Evolutionary conservation across 2,113 vertebrate genomes (phyloP).

Genomic region (Falco punctatus): DNA sequence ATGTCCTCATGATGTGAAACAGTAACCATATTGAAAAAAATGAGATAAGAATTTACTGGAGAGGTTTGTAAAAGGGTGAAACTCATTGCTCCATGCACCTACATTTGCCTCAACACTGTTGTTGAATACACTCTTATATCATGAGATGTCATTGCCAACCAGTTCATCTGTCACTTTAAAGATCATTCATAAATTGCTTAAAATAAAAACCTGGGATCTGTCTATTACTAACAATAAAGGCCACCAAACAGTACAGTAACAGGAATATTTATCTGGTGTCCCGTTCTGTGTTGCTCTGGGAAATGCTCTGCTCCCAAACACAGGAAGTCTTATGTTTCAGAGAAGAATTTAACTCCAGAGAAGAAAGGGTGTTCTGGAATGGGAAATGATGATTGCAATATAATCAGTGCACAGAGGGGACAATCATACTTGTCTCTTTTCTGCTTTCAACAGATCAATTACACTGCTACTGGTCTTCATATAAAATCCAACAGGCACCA

Average conservation of each 20-base stretch:
- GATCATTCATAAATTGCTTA: neutral
- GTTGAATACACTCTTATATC: neutral
- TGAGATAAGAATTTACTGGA: neutral
- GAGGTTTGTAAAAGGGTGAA: neutral
- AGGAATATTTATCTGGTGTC: neutral
- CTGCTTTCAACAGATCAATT: neutral
- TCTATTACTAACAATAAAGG: neutral
- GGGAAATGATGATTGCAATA: neutral
- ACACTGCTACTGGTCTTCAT: neutral
- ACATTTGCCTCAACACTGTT: neutral
- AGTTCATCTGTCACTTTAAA: neutral
- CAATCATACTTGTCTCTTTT: neutral
- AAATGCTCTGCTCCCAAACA: neutral
- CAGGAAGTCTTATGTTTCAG: neutral
- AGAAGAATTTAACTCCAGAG: neutral
- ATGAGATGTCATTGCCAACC: neutral
- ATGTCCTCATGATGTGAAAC: neutral
- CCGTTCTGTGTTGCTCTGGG: neutral
- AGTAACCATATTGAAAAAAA: neutral
- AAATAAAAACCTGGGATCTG: neutral
- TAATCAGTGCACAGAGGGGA: neutral
- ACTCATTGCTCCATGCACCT: neutral
- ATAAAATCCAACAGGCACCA: neutral
- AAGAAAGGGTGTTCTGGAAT: neutral
- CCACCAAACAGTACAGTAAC: neutral